These are phyloP conservation scores for Gadus macrocephalus DNA, from an alignment of 2,113 vertebrate genomes.

Conservation along the genomic window DNA sequence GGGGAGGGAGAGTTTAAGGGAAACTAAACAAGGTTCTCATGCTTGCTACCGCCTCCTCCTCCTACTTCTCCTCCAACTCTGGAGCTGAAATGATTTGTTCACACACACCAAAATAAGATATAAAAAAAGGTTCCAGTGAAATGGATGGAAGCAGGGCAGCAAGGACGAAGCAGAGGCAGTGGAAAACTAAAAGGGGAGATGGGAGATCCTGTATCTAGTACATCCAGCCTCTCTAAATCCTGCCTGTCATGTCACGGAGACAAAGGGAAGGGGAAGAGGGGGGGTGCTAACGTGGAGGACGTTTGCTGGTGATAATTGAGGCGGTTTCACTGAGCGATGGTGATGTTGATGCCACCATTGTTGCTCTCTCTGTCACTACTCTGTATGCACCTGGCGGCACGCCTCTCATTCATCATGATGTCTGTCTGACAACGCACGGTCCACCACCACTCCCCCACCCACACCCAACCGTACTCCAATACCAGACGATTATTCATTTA, in stretches of 20 bases:
- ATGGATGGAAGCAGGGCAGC: too few relatives aligned
- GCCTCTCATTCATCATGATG: too few relatives aligned
- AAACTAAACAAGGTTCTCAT: constrained; percentile 38
- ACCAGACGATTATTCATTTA: too few relatives aligned
- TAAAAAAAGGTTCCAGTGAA: background rate
- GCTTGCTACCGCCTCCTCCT: constrained; percentile 42
- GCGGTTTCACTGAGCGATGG: too few relatives aligned
- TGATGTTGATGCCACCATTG: too few relatives aligned
- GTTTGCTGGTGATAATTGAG: background rate
- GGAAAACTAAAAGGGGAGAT: too few relatives aligned
- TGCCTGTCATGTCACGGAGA: background rate
- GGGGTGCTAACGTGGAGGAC: background rate
- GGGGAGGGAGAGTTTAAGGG: background rate
- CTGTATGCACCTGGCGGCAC: too few relatives aligned
- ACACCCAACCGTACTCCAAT: too few relatives aligned
- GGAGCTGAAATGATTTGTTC: constrained; percentile 34
- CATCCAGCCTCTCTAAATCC: too few relatives aligned
- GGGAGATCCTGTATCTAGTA: too few relatives aligned
- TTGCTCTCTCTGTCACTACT: too few relatives aligned
- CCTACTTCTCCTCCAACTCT: constrained; percentile 19
- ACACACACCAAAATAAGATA: background rate
- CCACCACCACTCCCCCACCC: background rate
- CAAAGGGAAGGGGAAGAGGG: background rate
- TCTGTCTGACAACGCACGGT: background rate
- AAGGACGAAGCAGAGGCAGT: too few relatives aligned